These are phyloP conservation scores for Drosophila pegasa DNA, from an alignment of 2,888 invertebrate species.

Conservation along the genomic window DNA sequence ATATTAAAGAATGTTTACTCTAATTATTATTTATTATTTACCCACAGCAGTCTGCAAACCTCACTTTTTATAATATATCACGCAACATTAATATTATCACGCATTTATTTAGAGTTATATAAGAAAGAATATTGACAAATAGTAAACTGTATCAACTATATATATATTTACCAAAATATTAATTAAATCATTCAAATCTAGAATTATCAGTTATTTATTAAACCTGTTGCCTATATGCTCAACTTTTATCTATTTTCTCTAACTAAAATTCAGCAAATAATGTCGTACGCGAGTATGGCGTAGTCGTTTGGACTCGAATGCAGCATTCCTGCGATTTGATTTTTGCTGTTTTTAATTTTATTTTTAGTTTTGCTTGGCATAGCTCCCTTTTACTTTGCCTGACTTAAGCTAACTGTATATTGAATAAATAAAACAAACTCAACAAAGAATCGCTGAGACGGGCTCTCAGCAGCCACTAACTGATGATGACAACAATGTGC, in stretches of 20 bases:
- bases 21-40: no score
- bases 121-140: no score
- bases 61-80: no score
- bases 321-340: not conserved
- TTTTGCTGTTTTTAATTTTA: constrained; percentile 12
- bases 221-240: no score
- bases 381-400: constrained; percentile 46
- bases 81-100: no score
- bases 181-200: no score
- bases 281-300: not conserved
- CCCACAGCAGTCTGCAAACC: no score
- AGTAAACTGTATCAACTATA: no score
- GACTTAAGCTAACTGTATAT: constrained; percentile 72
- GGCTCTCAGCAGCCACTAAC: constrained; percentile 49
- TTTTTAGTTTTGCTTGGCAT: constrained; percentile 29
- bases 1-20: no score
- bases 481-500: constrained; percentile 60
- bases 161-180: no score
- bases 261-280: not conserved
- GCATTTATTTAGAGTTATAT: no score
- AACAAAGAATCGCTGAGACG: constrained; percentile 41
- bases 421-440: constrained; percentile 76
- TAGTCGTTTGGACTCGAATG: not conserved
- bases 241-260: not conserved
- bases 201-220: no score